Evolutionary conservation across 2,888 invertebrate species (phyloP).

Genomic region (Agrilus biguttatus): DNA sequence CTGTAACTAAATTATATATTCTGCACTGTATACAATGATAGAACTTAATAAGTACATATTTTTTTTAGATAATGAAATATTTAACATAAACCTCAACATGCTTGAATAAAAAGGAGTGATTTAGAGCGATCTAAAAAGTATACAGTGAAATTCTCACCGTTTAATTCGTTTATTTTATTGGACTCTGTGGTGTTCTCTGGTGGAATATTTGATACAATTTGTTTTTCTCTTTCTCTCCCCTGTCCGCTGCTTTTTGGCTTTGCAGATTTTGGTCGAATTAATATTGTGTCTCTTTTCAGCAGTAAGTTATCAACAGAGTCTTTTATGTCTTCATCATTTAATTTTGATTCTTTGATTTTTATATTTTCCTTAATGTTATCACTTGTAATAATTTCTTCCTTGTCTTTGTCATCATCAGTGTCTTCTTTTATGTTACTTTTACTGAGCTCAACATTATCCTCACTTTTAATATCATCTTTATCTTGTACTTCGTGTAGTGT

Average conservation of each 20-base stretch:
- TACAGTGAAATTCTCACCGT: too few species aligned
- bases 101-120: too few species aligned
- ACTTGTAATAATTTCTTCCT: constrained; percentile 3
- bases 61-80: too few species aligned
- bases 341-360: constrained; percentile 2
- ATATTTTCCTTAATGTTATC: constrained; percentile 3
- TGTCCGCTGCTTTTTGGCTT: constrained; percentile 20
- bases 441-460: constrained; percentile 5
- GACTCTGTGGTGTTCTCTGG: not conserved
- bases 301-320: not conserved
- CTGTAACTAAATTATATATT: too few species aligned
- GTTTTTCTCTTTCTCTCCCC: not conserved
- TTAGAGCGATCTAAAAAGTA: too few species aligned
- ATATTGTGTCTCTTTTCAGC: not conserved
- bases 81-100: too few species aligned
- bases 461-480: constrained; percentile 12
- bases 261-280: constrained; percentile 23
- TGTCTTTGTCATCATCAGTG: constrained; percentile 4
- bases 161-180: not conserved
- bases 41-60: too few species aligned
- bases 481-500: constrained; percentile 8
- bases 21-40: too few species aligned
- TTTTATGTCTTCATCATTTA: not conserved
- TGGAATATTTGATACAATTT: not conserved
- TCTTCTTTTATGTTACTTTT: constrained; percentile 1